Evolutionary conservation across 2,797 vertebrate species (phyloP), one percentile per base, ranked within the genome.

Genomic region (Cirrhinus mrigala): DNA sequence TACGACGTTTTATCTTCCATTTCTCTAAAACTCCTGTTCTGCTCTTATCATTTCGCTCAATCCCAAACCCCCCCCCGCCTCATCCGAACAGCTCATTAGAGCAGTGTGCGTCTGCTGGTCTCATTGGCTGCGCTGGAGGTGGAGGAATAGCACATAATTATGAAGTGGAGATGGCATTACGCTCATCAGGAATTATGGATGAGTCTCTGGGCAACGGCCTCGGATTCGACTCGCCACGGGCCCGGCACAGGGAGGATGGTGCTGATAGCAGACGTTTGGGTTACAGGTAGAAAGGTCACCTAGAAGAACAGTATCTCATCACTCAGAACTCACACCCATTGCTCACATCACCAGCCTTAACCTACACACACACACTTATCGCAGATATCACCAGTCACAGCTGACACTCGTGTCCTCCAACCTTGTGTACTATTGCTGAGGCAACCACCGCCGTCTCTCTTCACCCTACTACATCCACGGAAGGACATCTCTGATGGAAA

Each of bases 61-160:
- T 24, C 24, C 60, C 52, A 56, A 22, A 6, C 62, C 62, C 27
- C 60, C 14, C 27, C n/a, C 60, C 62, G 40, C 40, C 40, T 44
- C 64, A 66, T 33, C 64, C 64, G 29, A 66, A 66, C 88, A 92
- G 93, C 93, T 94, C 94, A 94, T 95, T 95, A 95, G 92, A 91
- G 85, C 87, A 90, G 81, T 88, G 89, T 91, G 86, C 60, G 58
- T 92, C 90, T 90, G 88, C 90, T 87, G 92, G 91, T 91, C 91
- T 94, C 95, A 96, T 95, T 96, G 96, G 96, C 96, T 96, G 92
- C 94, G 93, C 96, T 94, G 93, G 94, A 96, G 96, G 96, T 95
- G 94, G 46, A 96, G 96, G 96, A 97, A 97, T 97, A 97, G 94
- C 95, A 96, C 95, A 94, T 96, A 96, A 97, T 98, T 97, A 97